Evolutionary conservation across 2,797 vertebrate genomes (phyloP).

Genomic region (Cuniculus paca): DNA sequence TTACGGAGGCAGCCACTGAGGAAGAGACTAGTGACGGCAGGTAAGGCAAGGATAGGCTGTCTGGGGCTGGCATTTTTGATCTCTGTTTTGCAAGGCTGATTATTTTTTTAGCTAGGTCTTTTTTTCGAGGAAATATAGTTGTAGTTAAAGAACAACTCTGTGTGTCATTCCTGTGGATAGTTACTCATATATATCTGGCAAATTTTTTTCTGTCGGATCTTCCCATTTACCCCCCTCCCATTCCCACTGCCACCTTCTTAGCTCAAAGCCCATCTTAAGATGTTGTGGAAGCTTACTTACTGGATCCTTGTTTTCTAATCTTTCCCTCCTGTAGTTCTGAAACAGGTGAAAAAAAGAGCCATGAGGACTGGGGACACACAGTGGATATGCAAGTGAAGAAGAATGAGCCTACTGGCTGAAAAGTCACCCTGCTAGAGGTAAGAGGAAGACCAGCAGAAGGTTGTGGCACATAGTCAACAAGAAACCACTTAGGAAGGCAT

Average conservation of each 20-base stretch:
- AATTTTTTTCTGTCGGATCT: background rate
- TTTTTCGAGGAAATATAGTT: background rate
- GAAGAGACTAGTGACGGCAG: background rate
- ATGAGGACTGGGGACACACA: background rate
- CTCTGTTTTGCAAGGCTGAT: background rate
- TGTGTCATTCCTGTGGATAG: background rate
- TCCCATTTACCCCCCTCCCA: background rate
- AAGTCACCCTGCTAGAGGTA: constrained; percentile 69
- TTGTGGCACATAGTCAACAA: background rate
- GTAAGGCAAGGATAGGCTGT: background rate
- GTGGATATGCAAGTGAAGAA: background rate
- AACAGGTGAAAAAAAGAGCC: constrained; percentile 19
- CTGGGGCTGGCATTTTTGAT: background rate
- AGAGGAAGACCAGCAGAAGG: constrained; percentile 12
- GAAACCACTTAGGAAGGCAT: background rate
- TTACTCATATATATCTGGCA: background rate
- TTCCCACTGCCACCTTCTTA: background rate
- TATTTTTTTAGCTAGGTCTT: background rate
- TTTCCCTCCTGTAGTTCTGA: constrained; percentile 32
- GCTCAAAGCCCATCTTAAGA: background rate
- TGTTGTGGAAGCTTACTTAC: background rate
- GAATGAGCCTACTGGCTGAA: background rate
- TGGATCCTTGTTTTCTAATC: background rate
- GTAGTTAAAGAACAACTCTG: background rate
- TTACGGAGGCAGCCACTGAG: too few relatives aligned